Conservation (phyloP, 1,140 invertebrate species). For the Phthorimaea operculella region DNA sequence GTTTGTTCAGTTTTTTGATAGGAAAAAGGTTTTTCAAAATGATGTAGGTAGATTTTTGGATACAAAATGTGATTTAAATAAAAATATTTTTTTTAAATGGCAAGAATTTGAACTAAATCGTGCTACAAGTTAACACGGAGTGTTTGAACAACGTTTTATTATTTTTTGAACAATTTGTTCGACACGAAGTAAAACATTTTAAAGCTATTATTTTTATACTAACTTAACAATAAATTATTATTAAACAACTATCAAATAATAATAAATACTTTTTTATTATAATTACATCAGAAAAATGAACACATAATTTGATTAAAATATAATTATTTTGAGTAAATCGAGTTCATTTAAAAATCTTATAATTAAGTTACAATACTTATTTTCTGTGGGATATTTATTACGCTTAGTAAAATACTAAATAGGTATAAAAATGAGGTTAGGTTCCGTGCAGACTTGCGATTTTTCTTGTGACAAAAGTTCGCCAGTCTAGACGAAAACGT, state of each 20-base stretch:
- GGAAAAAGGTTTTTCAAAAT: no score
- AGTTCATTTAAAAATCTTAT: background rate
- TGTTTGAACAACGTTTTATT: background rate
- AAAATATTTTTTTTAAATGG: no score
- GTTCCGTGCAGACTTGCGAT: background rate
- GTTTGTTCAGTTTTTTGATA: no score
- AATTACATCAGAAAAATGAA: constrained; percentile 34
- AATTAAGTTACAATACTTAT: background rate
- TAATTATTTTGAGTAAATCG: background rate
- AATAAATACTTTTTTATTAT: constrained; percentile 28
- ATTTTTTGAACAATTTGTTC: background rate
- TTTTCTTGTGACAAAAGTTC: background rate
- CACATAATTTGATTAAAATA: constrained; percentile 22
- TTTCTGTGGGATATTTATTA: constrained; percentile 2
- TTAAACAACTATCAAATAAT: constrained; percentile 26
- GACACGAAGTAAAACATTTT: background rate
- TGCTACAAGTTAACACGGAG: background rate
- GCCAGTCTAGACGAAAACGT: background rate
- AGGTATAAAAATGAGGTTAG: background rate
- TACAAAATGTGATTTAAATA: no score
- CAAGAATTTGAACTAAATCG: constrained; percentile 19
- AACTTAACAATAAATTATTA: constrained; percentile 9
- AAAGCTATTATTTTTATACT: background rate
- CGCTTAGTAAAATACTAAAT: background rate
- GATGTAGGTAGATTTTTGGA: no score